Conservation (phyloP, 2,797 vertebrate genomes). For the Luscinia megarhynchos region DNA sequence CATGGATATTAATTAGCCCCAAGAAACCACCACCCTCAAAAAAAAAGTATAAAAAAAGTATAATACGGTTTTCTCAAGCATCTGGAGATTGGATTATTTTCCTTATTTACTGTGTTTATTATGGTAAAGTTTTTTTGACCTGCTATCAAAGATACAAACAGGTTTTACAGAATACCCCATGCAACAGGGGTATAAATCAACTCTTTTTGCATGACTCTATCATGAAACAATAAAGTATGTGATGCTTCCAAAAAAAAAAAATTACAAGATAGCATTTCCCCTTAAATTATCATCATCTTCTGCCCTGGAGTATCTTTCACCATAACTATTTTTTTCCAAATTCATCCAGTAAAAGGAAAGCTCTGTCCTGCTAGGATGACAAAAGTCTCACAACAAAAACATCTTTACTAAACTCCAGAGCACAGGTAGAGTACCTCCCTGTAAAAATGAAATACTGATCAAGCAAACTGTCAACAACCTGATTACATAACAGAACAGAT, state of each 20-base stretch:
- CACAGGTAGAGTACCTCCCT: not conserved
- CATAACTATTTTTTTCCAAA: not conserved
- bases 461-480: not conserved
- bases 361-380: not conserved
- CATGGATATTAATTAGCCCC: not conserved
- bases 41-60: not conserved
- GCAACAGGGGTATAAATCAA: not conserved
- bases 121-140: not conserved
- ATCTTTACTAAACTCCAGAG: not conserved
- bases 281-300: not conserved
- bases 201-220: not conserved
- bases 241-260: not conserved
- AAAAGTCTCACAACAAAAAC: not conserved
- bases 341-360: not conserved
- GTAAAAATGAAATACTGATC: conserved; percentile 5
- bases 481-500: not conserved
- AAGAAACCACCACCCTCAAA: not conserved
- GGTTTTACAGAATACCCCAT: not conserved
- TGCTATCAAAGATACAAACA: not conserved
- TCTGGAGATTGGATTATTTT: not conserved
- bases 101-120: not conserved
- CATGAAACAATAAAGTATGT: not conserved
- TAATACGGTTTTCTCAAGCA: not conserved
- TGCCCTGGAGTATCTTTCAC: not conserved
- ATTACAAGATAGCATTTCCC: not conserved